Evolutionary conservation across 2,113 vertebrate genomes (phyloP), one percentile per base, ranked within the genome.

Genomic region (Cygnus atratus): DNA sequence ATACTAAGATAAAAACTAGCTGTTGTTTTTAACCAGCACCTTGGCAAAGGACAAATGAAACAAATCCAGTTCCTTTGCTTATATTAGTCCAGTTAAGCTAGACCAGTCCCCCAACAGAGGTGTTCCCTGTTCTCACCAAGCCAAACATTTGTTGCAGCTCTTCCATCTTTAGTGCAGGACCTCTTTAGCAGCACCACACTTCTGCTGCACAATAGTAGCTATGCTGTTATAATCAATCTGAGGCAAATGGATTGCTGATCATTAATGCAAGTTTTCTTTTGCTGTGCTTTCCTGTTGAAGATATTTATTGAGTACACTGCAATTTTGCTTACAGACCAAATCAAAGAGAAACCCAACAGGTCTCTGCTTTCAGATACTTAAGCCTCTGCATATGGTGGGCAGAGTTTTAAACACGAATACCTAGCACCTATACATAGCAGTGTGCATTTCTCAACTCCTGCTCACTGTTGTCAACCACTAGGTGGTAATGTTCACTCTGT

Each of bases 401-500:
- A 76, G 24, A 44, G 2, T 63, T 88, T 29, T 8, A 43, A 18
- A 65, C 72, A 31, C 26, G 48, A 41, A 62, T 44, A 35, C 8
- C 19, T n/a, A 62, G 4, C 41, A 20, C 10, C 79, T 37, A 3
- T 19, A 5, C 1, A 4, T 10, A 21, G 29, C 1, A 35, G 16
- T 1, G 5, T 26, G 18, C 33, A 37, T 28, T 8, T 74, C 31
- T 31, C 11, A 37, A 18, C 54, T 73, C 75, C 67, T 26, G 1
- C 16, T 17, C 66, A 16, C 57, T 50, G 6, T 9, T 54, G 76
- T 20, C 70, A 81, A 4, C 88, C 96, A 87, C 95, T 92, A 97
- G 96, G 87, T 96, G 96, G 95, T 92, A 96, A 94, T 86, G 50
- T 96, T 95, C 88, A 24, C 88, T 76, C 84, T 87, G 50, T 8